Evolutionary conservation across 2,888 invertebrate genomes (phyloP).

Genomic region (Orchesella flavescens): DNA sequence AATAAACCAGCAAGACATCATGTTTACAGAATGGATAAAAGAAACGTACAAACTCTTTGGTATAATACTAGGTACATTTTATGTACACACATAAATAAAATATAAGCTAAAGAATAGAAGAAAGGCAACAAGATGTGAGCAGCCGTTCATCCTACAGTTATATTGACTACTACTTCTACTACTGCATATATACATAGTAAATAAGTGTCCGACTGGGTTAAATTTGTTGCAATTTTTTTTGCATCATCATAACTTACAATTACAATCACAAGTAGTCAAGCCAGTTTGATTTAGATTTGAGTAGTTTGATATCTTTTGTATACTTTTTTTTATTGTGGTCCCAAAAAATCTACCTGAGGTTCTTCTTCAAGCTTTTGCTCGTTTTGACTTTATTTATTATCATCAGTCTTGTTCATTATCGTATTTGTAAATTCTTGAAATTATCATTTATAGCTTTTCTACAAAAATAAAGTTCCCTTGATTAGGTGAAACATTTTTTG

Average conservation of each 20-base stretch:
- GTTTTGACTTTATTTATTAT: too few species aligned
- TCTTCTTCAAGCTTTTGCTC: too few species aligned
- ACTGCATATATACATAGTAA: background rate
- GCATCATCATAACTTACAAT: slow-evolving; percentile 17
- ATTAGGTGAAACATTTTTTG: too few species aligned
- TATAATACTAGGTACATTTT: background rate
- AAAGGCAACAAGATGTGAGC: background rate
- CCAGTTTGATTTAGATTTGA: slow-evolving; percentile 37
- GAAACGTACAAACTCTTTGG: background rate
- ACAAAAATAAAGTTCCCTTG: slow-evolving; percentile 13
- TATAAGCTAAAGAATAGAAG: background rate
- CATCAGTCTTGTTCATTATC: background rate
- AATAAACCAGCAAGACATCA: background rate
- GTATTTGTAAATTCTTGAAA: background rate
- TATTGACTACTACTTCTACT: too few species aligned
- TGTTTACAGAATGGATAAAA: background rate
- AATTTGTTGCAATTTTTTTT: background rate
- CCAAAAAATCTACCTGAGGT: too few species aligned
- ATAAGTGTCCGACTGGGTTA: slow-evolving; percentile 3
- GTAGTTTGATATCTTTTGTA: background rate
- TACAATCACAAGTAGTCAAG: slow-evolving; percentile 47
- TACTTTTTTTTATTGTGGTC: too few species aligned
- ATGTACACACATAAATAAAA: background rate
- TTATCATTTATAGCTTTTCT: slow-evolving; percentile 1
- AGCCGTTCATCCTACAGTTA: background rate